phyloP scores from a whole-genome alignment of 2,888 invertebrate species.

The Cylloceria caligata region DNA sequence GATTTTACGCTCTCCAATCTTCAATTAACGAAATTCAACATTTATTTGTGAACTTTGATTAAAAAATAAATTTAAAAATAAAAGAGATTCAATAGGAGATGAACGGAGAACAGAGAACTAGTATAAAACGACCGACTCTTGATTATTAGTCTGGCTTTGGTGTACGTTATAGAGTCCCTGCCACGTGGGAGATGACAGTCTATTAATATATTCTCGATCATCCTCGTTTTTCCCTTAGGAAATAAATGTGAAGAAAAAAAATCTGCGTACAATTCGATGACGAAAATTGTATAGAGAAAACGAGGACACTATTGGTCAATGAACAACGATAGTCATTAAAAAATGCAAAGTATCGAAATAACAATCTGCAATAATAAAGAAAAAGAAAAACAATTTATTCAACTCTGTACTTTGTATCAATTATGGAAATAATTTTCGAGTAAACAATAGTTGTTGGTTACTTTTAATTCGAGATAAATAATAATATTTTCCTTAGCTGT shows the following conservation, averaged over 20 bases:
- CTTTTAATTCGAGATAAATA: no score
- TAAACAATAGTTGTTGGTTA: not conserved
- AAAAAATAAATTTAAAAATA: constrained; percentile 22
- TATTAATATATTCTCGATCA: not conserved
- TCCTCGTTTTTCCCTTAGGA: not conserved
- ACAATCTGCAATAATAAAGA: no score
- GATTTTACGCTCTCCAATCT: constrained; percentile 4
- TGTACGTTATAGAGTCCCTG: not conserved
- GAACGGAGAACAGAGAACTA: not conserved
- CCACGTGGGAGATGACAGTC: not conserved
- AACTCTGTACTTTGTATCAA: not conserved
- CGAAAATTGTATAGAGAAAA: no score
- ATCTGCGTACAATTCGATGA: no score
- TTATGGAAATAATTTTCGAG: not conserved
- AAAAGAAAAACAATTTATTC: not conserved
- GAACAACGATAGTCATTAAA: no score
- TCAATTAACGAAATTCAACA: not conserved
- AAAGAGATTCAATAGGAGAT: constrained; percentile 1
- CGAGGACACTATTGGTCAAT: no score
- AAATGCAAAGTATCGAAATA: no score
- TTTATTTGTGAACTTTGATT: constrained; percentile 26
- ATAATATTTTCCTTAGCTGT: no score
- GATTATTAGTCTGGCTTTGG: constrained; percentile 31
- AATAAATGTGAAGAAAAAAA: no score
- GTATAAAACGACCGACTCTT: constrained; percentile 16